Percentiles rank a stretch among this genome's conserved stretches.
These are phyloP conservation scores for Laupala kohalensis DNA, from an alignment of 1,140 invertebrate species.

Conservation along the genomic window DNA sequence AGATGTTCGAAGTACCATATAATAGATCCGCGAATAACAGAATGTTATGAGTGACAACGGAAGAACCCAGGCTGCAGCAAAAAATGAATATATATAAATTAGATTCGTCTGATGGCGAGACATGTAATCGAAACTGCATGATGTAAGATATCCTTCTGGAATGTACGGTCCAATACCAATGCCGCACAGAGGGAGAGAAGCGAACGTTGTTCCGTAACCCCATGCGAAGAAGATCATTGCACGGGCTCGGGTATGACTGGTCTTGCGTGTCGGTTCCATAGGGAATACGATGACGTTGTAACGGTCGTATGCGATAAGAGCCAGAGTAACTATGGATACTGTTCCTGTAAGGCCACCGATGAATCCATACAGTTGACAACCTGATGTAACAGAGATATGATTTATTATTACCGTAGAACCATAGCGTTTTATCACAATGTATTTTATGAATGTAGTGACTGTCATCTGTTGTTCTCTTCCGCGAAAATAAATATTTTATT, in stretches of 20 bases:
- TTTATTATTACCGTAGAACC: no score
- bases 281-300: slow-evolving; percentile 59
- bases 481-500: no score
- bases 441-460: no score
- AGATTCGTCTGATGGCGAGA: slow-evolving; percentile 21
- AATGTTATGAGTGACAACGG: slow-evolving; percentile 54
- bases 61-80: slow-evolving; percentile 49
- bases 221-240: slow-evolving; percentile 49
- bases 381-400: slow-evolving; percentile 27
- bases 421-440: no score
- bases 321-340: slow-evolving; percentile 52
- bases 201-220: slow-evolving; percentile 54
- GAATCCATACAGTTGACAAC: slow-evolving; percentile 55
- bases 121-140: slow-evolving; percentile 67
- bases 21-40: slow-evolving; percentile 55
- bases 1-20: slow-evolving; percentile 38
- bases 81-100: slow-evolving; percentile 50
- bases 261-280: slow-evolving; percentile 41
- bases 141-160: slow-evolving; percentile 63
- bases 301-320: slow-evolving; percentile 54
- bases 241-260: slow-evolving; percentile 38
- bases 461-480: no score
- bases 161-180: slow-evolving; percentile 57
- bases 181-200: slow-evolving; percentile 46
- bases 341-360: slow-evolving; percentile 55